Evolutionary conservation across 2,888 invertebrate genomes (phyloP).

Genomic region (Cryptops parisi): DNA sequence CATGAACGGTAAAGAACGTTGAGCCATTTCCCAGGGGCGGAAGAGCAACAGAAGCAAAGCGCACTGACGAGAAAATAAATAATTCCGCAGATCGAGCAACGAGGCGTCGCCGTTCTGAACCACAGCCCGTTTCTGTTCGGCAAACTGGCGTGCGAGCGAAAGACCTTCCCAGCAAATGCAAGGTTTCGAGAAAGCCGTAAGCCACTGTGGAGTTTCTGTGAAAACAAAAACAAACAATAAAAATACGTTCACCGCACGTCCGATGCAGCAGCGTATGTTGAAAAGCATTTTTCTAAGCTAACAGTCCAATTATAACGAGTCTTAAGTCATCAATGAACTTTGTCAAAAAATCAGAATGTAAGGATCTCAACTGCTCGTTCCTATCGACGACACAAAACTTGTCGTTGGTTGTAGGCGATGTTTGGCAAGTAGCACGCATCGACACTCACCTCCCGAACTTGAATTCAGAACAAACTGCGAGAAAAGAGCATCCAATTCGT

Average conservation of each 20-base stretch:
- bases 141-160: slow-evolving; percentile 35
- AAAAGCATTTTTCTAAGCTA: too few species aligned
- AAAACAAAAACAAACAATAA: slow-evolving; percentile 10
- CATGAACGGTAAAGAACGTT: slow-evolving; percentile 73
- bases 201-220: slow-evolving; percentile 67
- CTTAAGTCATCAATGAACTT: too few species aligned
- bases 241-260: too few species aligned
- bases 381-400: too few species aligned
- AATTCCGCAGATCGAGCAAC: slow-evolving; percentile 78
- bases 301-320: too few species aligned
- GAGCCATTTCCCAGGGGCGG: slow-evolving; percentile 78
- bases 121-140: slow-evolving; percentile 27
- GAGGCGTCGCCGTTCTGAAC: slow-evolving; percentile 43
- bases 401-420: too few species aligned
- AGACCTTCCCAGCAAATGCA: slow-evolving; percentile 74
- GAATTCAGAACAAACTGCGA: slow-evolving; percentile 92
- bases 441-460: slow-evolving; percentile 50
- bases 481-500: slow-evolving; percentile 90
- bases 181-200: slow-evolving; percentile 61
- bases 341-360: too few species aligned
- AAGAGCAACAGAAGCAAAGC: slow-evolving; percentile 45
- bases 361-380: too few species aligned
- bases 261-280: too few species aligned
- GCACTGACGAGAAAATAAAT: slow-evolving; percentile 83
- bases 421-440: too few species aligned